Evolutionary conservation across 2,113 vertebrate genomes (phyloP), one percentile per base, ranked within the genome.

Genomic region (Ammodramus savannarum): DNA sequence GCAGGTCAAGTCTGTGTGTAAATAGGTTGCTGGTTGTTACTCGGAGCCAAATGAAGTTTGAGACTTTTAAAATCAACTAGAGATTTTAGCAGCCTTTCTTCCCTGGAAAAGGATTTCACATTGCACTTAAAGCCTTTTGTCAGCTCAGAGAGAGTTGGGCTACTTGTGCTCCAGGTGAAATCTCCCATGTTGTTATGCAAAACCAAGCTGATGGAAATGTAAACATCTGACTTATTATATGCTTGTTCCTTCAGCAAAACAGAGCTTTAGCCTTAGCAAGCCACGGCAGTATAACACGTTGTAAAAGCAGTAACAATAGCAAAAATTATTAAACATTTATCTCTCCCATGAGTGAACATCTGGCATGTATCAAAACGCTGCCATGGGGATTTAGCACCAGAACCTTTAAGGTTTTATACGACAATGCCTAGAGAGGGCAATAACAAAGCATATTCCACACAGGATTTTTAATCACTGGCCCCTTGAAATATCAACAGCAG

Each of bases 251-350:
- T 93, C 88, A 93, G 94, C 59, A 76, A 87, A 90, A 83, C 62
- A 93, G 69, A 94, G 78, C 46, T 68, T 80, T 51, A 49, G 80
- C 71, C 66, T 66, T 59, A 81, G 86, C 96, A 91, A 94, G 62
- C 22, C 69, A 48, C 34, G n/a, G 85, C 67, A 74, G 72, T 97
- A 96, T 97, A 95, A 83, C 95, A 97, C 97, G 93, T 97, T 97
- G 97, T 86, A 98, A 97, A 97, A 98, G 97, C 95, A 90, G 98
- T 98, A 98, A 98, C 98, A 98, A 98, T 98, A 98, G 98, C 98
- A 98, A 98, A 98, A 98, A 98, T 93, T 98, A 98, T 98, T 98
- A 98, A 98, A 98, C 98, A 98, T 98, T 98, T 97, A 98, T 98
- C 96, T 98, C 96, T 98, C 98, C 97, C 98, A 95, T 97, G 97